These are phyloP conservation scores for Glaucopsyche alexis DNA, from an alignment of 2,888 invertebrate genomes.

Conservation along the genomic window DNA sequence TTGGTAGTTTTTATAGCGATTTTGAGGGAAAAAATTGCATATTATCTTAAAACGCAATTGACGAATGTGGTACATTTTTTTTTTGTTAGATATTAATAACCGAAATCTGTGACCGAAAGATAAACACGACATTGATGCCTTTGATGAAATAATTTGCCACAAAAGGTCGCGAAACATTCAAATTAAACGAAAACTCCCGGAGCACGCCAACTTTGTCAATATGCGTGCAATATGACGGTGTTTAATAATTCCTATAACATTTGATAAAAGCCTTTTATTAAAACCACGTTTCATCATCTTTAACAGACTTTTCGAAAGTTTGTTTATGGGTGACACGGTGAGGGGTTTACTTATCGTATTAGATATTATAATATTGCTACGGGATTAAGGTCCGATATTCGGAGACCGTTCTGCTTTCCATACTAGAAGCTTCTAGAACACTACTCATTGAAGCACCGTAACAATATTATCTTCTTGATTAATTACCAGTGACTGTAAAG, in stretches of 20 bases:
- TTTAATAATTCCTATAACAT: conserved; percentile 18
- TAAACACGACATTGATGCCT: not conserved
- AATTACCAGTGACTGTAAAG: too few relatives aligned
- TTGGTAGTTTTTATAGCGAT: too few relatives aligned
- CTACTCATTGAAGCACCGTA: too few relatives aligned
- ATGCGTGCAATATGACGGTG: conserved; percentile 57
- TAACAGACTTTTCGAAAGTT: not conserved
- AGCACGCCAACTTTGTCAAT: conserved; percentile 62
- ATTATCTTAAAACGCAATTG: too few relatives aligned
- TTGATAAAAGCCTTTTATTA: conserved; percentile 25
- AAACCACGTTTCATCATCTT: not conserved
- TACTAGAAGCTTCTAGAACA: too few relatives aligned
- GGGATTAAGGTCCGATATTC: too few relatives aligned
- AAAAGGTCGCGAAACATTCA: conserved; percentile 46
- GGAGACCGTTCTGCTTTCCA: too few relatives aligned
- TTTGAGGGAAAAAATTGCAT: too few relatives aligned
- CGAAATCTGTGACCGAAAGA: not conserved
- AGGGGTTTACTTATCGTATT: too few relatives aligned
- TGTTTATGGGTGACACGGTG: not conserved
- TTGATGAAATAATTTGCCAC: conserved; percentile 14
- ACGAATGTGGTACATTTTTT: too few relatives aligned
- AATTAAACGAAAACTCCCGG: conserved; percentile 58
- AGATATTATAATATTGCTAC: too few relatives aligned
- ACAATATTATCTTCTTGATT: not conserved
- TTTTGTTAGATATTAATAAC: too few relatives aligned